phyloP scores from a whole-genome alignment of 2,888 invertebrate species.

The Macrosiphum euphorbiae region DNA sequence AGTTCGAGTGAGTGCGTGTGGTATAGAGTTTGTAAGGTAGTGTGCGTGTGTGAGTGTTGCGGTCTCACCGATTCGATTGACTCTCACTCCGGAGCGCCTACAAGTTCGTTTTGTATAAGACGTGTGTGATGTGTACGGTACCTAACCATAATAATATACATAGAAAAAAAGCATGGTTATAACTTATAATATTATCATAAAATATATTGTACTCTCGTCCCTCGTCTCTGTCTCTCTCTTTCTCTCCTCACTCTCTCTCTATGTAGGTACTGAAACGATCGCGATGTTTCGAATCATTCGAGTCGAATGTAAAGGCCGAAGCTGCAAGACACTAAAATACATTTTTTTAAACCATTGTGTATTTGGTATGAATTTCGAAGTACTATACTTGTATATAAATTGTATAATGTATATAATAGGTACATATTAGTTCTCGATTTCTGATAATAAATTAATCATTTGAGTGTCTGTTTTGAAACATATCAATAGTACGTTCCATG shows the following conservation, averaged over 20 bases:
- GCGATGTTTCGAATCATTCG: background rate
- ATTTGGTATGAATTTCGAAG: background rate
- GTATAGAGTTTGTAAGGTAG: background rate
- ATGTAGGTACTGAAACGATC: background rate
- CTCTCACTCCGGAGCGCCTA: background rate
- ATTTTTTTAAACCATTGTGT: background rate
- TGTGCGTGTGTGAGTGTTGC: background rate
- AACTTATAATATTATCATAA: background rate
- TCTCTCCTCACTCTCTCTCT: too few species aligned
- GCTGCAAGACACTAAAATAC: background rate
- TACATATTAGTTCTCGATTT: background rate
- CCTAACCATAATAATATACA: background rate
- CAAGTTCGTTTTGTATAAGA: background rate
- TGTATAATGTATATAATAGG: too few species aligned
- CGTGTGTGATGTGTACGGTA: background rate
- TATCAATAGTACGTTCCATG: background rate
- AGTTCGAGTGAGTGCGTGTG: background rate
- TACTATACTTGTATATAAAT: background rate
- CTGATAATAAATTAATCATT: background rate
- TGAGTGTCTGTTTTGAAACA: background rate
- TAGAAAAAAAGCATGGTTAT: background rate
- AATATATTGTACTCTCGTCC: background rate
- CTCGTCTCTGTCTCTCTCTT: background rate
- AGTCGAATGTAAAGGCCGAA: background rate
- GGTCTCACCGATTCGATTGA: conserved; percentile 2